phyloP scores from a whole-genome alignment of 1,140 invertebrate species.

The Megalopta genalis region DNA sequence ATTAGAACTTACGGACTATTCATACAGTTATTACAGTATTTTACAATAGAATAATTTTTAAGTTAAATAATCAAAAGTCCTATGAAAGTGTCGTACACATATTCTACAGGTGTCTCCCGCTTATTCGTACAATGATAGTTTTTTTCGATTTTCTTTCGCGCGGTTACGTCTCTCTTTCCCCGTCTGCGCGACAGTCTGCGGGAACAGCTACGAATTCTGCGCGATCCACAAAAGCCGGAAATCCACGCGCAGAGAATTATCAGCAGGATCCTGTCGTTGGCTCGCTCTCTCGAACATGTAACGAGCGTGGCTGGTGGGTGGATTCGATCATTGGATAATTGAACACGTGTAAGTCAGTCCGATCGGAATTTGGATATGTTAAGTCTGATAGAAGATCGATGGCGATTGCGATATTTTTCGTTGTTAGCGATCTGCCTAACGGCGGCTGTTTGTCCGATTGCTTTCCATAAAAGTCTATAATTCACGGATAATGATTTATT shows the following conservation, averaged over 20 bases:
- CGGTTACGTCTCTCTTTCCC: too few relatives aligned
- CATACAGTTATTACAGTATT: conserved; percentile 73
- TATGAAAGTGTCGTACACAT: conserved; percentile 57
- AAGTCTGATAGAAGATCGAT: too few relatives aligned
- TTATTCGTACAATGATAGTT: conserved; percentile 47
- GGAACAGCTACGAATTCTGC: conserved; percentile 44
- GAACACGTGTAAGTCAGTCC: too few relatives aligned
- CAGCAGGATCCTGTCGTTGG: conserved; percentile 31
- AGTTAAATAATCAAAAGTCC: conserved; percentile 66
- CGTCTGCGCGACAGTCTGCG: conserved; percentile 25
- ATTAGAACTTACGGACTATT: conserved; percentile 71
- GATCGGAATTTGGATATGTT: too few relatives aligned
- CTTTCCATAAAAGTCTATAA: too few relatives aligned
- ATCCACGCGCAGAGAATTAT: conserved; percentile 18
- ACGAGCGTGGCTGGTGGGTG: background rate
- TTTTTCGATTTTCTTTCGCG: background rate
- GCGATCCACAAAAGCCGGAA: too few relatives aligned
- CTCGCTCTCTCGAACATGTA: background rate
- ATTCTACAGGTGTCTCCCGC: conserved; percentile 48
- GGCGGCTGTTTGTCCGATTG: too few relatives aligned
- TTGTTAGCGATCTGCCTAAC: too few relatives aligned
- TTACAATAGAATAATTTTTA: conserved; percentile 69
- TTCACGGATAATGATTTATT: too few relatives aligned
- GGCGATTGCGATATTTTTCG: too few relatives aligned
- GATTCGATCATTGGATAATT: background rate